These are phyloP conservation scores for Nezara viridula DNA, from an alignment of 2,888 invertebrate species.

Conservation along the genomic window DNA sequence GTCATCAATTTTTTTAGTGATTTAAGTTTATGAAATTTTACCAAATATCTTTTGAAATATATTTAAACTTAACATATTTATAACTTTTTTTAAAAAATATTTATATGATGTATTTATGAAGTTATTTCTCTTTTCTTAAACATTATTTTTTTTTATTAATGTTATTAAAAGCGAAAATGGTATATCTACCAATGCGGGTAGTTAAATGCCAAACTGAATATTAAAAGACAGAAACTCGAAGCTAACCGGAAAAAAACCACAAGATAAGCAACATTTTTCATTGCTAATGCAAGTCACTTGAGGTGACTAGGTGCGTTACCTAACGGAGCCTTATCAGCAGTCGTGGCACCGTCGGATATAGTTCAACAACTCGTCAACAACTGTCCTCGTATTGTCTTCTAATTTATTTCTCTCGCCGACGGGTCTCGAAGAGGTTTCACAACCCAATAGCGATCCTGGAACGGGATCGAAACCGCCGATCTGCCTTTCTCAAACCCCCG, in stretches of 20 bases:
- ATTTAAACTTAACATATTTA: too few species aligned
- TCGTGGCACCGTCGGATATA: not conserved
- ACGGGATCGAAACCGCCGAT: slow-evolving; percentile 8
- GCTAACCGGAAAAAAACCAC: not conserved
- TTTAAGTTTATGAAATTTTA: too few species aligned
- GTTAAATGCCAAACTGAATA: not conserved
- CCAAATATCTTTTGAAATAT: too few species aligned
- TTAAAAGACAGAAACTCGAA: not conserved
- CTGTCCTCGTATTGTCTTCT: not conserved
- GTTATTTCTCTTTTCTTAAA: too few species aligned
- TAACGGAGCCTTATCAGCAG: not conserved
- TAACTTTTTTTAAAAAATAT: too few species aligned
- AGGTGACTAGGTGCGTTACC: not conserved
- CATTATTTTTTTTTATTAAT: not conserved
- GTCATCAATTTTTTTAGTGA: too few species aligned
- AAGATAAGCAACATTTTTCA: not conserved
- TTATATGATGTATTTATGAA: too few species aligned
- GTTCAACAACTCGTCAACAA: slow-evolving; percentile 3
- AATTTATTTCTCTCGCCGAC: not conserved
- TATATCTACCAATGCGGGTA: not conserved
- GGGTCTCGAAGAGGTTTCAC: not conserved
- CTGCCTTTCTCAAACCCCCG: not conserved
- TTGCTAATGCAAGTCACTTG: not conserved
- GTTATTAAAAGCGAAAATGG: not conserved
- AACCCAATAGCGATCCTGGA: not conserved